Conservation (phyloP, 1,140 invertebrate species). For the Drosophila kurseongensis region DNA sequence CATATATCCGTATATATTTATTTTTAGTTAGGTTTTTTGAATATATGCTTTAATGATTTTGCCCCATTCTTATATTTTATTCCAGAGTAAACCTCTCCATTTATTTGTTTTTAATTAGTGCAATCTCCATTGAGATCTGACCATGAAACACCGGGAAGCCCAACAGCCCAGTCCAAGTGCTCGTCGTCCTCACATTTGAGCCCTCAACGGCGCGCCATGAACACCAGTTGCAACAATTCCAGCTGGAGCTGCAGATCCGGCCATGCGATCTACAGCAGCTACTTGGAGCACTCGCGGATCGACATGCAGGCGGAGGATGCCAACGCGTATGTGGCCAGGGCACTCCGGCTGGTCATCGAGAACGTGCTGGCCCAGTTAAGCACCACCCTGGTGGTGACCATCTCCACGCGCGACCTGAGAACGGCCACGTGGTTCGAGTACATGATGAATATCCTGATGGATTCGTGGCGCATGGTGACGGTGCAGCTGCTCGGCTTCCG, state of each 20-base stretch:
- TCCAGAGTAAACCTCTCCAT: not conserved
- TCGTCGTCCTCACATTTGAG: not conserved
- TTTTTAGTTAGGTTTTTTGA: too few relatives aligned
- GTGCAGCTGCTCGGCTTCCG: conserved; percentile 50
- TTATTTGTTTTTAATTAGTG: conserved; percentile 33
- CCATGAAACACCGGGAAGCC: not conserved
- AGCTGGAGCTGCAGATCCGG: not conserved
- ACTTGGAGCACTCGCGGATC: conserved; percentile 45
- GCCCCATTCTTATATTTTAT: too few relatives aligned
- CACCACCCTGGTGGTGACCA: conserved; percentile 53
- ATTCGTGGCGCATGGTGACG: conserved; percentile 40
- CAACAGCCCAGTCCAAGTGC: not conserved
- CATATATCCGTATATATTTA: too few relatives aligned
- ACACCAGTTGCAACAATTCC: conserved; percentile 1
- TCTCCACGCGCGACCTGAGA: not conserved
- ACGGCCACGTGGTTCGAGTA: conserved; percentile 57
- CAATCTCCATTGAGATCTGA: conserved; percentile 17
- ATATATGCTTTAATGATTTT: too few relatives aligned
- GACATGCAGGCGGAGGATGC: conserved; percentile 59
- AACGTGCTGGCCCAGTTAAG: conserved; percentile 60
- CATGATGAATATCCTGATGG: conserved; percentile 40
- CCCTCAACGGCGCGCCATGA: conserved; percentile 18
- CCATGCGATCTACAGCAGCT: conserved; percentile 35
- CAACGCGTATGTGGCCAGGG: conserved; percentile 48
- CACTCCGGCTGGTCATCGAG: conserved; percentile 51